phyloP scores from a whole-genome alignment of 53 echinoderm and acorn worm species.

The Stichopus horrens region DNA sequence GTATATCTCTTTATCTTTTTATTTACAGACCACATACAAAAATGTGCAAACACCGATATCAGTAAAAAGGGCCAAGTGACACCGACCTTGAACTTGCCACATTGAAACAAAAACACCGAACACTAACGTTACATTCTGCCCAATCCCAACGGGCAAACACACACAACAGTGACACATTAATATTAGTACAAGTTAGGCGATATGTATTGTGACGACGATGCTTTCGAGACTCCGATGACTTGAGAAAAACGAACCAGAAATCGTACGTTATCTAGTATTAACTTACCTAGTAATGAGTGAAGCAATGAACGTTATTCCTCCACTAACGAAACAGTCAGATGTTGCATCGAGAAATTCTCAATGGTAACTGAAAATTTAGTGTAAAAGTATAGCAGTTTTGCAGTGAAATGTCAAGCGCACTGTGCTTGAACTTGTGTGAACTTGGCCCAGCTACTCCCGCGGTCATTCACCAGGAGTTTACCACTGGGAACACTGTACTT shows the following conservation, averaged over 20 bases:
- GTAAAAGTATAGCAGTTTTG: constrained; percentile 48
- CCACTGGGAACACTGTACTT: constrained; percentile 56
- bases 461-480: constrained; percentile 46
- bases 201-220: not conserved
- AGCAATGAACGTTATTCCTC: constrained; percentile 27
- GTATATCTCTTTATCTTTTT: too few relatives aligned
- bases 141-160: not conserved
- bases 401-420: constrained; percentile 48
- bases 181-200: not conserved
- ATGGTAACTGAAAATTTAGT: constrained; percentile 41
- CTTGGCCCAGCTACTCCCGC: constrained; percentile 54
- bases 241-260: not conserved
- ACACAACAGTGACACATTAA: not conserved
- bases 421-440: constrained; percentile 53
- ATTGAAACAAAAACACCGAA: too few relatives aligned
- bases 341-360: constrained; percentile 47
- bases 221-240: not conserved
- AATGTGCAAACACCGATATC: not conserved
- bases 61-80: not conserved
- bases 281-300: constrained; percentile 38
- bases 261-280: not conserved
- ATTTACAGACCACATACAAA: not conserved
- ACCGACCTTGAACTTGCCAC: not conserved
- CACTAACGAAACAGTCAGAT: constrained; percentile 41
- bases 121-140: not conserved